These are phyloP conservation scores for Psittacus erithacus DNA, from an alignment of 2,113 vertebrate species.

Conservation along the genomic window DNA sequence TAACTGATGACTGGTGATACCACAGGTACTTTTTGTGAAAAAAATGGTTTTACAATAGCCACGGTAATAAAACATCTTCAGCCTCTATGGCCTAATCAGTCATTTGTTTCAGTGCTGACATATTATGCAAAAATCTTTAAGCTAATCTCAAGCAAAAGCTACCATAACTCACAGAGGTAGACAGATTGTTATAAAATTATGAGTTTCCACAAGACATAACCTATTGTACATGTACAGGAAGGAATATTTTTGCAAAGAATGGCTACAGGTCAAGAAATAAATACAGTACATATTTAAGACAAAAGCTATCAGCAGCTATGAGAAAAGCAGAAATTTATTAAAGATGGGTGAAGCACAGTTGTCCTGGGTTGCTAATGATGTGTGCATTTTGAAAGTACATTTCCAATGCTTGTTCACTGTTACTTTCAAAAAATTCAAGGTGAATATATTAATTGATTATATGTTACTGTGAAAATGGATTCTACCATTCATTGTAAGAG, in stretches of 20 bases:
- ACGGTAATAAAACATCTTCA: not conserved
- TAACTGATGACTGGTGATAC: not conserved
- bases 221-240: not conserved
- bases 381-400: not conserved
- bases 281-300: not conserved
- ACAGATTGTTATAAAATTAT: conserved; percentile 19
- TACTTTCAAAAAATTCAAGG: not conserved
- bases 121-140: conserved; percentile 16
- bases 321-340: not conserved
- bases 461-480: not conserved
- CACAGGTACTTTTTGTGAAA: not conserved
- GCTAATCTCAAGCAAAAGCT: conserved; percentile 26
- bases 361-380: not conserved
- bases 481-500: not conserved
- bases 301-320: not conserved
- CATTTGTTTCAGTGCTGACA: conserved; percentile 34
- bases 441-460: not conserved
- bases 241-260: not conserved
- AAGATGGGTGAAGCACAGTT: not conserved
- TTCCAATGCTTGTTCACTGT: not conserved
- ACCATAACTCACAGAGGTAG: not conserved
- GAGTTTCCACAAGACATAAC: not conserved
- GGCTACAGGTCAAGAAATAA: conserved; percentile 7
- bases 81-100: not conserved
- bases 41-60: not conserved